A percentile compares a stretch with the other conserved stretches of the same genome.
These are phyloP conservation scores for Tachystola acroxantha DNA, from an alignment of 2,888 invertebrate species.

Conservation along the genomic window DNA sequence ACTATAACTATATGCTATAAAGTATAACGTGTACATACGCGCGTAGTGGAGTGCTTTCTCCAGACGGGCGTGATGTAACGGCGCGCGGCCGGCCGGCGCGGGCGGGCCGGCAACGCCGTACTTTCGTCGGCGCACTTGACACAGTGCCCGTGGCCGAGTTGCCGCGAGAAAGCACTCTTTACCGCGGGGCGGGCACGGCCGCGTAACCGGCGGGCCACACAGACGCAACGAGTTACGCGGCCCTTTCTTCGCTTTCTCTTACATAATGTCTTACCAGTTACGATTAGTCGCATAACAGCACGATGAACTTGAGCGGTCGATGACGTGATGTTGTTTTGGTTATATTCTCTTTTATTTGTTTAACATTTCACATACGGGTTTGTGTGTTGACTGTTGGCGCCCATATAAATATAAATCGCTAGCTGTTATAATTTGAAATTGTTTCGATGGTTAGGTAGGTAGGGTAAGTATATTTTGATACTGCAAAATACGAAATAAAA, in stretches of 20 bases:
- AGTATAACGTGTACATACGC: too few relatives aligned
- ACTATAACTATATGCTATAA: too few relatives aligned
- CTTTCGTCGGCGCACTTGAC: slow-evolving; percentile 77
- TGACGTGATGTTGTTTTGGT: slow-evolving; percentile 28
- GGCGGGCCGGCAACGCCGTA: slow-evolving; percentile 64
- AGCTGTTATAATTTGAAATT: too few relatives aligned
- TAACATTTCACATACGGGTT: slow-evolving; percentile 11
- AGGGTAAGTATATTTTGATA: too few relatives aligned
- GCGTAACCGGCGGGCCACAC: slow-evolving; percentile 46
- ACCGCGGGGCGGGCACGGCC: slow-evolving; percentile 49
- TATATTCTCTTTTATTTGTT: not conserved
- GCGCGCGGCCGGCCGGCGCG: slow-evolving; percentile 28
- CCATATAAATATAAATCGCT: too few relatives aligned
- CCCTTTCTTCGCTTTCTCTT: slow-evolving; percentile 76
- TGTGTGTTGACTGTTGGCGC: too few relatives aligned
- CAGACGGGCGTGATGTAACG: slow-evolving; percentile 70
- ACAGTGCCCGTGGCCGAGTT: slow-evolving; percentile 77
- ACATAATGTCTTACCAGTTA: slow-evolving; percentile 60
- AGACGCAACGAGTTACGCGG: slow-evolving; percentile 62
- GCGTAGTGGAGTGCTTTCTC: too few relatives aligned
- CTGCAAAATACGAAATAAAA: too few relatives aligned
- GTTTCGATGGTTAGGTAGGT: too few relatives aligned
- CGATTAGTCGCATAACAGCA: slow-evolving; percentile 61
- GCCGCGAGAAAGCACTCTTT: slow-evolving; percentile 75
- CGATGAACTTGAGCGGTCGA: slow-evolving; percentile 62